phyloP scores from a whole-genome alignment of 2,113 vertebrate species.

The Alectura lathami region DNA sequence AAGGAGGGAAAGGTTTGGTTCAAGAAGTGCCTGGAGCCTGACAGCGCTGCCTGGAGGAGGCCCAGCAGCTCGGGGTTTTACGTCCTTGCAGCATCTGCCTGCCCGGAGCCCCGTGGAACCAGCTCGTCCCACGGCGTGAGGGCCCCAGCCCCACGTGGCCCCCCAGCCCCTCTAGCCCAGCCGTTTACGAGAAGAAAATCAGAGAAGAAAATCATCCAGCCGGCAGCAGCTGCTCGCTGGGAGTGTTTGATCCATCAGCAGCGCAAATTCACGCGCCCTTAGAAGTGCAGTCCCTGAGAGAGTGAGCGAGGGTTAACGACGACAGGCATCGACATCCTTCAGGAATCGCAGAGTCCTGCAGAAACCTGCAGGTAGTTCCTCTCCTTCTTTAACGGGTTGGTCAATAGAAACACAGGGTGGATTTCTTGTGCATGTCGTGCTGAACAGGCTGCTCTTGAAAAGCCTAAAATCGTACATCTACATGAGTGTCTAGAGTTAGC shows the following conservation, averaged over 20 bases:
- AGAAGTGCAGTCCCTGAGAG: background rate
- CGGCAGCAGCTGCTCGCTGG: background rate
- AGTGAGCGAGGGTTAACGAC: background rate
- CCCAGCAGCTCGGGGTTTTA: rapidly evolving
- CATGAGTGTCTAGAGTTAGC: background rate
- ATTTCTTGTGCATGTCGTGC: background rate
- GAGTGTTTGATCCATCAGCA: background rate
- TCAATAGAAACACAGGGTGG: background rate
- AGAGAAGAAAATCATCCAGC: background rate
- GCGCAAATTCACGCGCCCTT: background rate
- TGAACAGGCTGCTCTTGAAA: background rate
- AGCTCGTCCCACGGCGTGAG: background rate
- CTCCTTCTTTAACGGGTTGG: background rate
- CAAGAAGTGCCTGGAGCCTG: background rate
- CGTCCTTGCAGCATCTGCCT: background rate
- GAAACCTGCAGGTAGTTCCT: too few relatives aligned
- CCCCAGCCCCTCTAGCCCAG: too few relatives aligned
- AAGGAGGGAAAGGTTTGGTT: background rate
- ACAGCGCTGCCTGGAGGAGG: background rate
- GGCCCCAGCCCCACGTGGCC: rapidly evolving
- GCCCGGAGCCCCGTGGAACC: background rate
- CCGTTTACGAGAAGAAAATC: background rate
- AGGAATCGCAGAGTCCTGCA: background rate
- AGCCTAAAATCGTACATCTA: background rate
- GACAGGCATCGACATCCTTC: background rate